Percentiles rank a stretch among this genome's conserved stretches.
These are phyloP conservation scores for Hydrochoerus hydrochaeris DNA, from an alignment of 2,113 vertebrate species.

Conservation along the genomic window DNA sequence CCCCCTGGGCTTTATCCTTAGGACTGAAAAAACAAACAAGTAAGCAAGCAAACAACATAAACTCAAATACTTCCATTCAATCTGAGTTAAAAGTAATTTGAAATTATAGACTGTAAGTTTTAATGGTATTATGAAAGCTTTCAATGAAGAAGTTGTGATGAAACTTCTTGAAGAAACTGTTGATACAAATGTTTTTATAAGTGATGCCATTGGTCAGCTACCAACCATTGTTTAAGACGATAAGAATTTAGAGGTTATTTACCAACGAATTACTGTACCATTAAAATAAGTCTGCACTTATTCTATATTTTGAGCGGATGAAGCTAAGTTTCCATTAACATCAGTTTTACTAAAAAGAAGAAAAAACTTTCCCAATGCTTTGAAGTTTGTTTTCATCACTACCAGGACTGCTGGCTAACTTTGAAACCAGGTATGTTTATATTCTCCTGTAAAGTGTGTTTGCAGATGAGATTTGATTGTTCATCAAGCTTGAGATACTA, in stretches of 20 bases:
- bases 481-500: neutral
- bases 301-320: neutral
- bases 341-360: neutral
- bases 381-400: constrained; percentile 8
- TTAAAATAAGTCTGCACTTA: neutral
- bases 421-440: neutral
- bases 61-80: neutral
- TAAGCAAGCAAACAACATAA: neutral
- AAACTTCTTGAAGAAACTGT: neutral
- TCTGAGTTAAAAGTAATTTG: neutral
- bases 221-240: neutral
- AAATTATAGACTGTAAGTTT: neutral
- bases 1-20: neutral
- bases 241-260: neutral
- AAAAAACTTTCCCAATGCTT: neutral
- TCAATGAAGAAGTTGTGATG: neutral
- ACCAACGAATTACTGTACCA: neutral
- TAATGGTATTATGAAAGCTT: neutral
- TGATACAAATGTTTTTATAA: neutral
- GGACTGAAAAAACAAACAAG: neutral
- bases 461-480: constrained; percentile 14
- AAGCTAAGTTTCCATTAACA: neutral
- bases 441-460: neutral
- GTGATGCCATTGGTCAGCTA: neutral
- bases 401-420: neutral